A percentile compares a stretch with the other conserved stretches of the same genome.
Evolutionary conservation across 2,797 vertebrate species (phyloP).

Genomic region (Spondyliosoma cantharus): DNA sequence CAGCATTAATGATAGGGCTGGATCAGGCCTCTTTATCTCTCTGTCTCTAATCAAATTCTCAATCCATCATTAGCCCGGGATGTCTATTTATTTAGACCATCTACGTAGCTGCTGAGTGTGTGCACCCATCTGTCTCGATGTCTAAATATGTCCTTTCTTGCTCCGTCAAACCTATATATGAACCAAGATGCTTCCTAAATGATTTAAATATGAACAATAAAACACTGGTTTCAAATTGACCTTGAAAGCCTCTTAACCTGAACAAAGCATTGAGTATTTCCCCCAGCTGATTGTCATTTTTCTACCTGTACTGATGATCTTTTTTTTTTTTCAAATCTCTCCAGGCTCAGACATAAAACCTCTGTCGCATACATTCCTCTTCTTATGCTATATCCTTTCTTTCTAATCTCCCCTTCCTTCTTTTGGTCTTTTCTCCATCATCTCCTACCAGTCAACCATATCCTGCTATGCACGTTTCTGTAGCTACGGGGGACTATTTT

Average conservation of each 20-base stretch:
- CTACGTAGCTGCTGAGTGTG: conserved; percentile 14
- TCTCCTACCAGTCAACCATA: conserved; percentile 47
- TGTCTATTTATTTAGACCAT: conserved; percentile 44
- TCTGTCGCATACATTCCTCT: not conserved
- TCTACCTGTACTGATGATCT: conserved; percentile 2
- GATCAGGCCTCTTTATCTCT: conserved; percentile 54
- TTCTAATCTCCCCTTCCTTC: conserved; percentile 14
- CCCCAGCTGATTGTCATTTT: conserved; percentile 5
- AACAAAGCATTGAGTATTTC: conserved; percentile 6
- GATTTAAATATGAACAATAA: not conserved
- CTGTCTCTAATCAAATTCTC: conserved; percentile 53
- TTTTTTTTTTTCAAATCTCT: conserved; percentile 20
- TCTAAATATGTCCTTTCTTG: conserved; percentile 1
- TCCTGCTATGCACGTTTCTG: conserved; percentile 45
- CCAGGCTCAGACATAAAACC: conserved; percentile 22
- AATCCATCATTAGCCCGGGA: conserved; percentile 53
- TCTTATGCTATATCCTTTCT: not conserved
- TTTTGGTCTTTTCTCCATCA: conserved; percentile 37
- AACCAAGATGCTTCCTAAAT: not conserved
- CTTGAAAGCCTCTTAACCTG: conserved; percentile 1
- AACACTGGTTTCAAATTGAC: not conserved
- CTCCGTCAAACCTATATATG: conserved; percentile 1
- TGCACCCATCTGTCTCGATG: not conserved
- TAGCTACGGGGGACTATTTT: conserved; percentile 67
- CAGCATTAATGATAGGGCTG: conserved; percentile 42